Evolutionary conservation across 1,140 invertebrate species (phyloP).

Genomic region (Drosophila pectinifera): DNA sequence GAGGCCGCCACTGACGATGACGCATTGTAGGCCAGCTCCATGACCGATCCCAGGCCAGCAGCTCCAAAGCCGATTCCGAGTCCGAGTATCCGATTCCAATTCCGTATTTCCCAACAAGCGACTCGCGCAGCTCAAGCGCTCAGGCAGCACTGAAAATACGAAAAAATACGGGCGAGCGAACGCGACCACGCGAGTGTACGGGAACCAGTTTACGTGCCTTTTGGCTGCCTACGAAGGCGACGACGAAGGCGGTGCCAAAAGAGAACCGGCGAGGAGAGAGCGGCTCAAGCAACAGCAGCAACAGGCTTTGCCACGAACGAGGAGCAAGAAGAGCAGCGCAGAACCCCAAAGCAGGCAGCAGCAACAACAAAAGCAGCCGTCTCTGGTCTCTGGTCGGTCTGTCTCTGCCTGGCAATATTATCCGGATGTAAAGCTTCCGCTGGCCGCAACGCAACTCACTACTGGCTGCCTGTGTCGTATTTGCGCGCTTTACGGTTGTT

Average conservation of each 20-base stretch:
- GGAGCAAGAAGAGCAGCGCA: conserved; percentile 23
- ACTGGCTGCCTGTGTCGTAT: conserved; percentile 50
- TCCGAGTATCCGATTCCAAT: conserved; percentile 9
- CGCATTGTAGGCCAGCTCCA: conserved; percentile 72
- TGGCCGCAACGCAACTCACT: conserved; percentile 53
- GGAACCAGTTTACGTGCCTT: conserved; percentile 81
- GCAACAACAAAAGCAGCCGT: conserved; percentile 10
- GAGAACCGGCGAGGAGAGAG: conserved; percentile 36
- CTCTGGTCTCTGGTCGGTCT: conserved; percentile 10
- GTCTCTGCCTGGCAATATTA: conserved; percentile 52
- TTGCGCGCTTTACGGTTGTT: conserved; percentile 77
- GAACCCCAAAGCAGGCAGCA: conserved; percentile 14
- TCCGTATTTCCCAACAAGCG: conserved; percentile 41
- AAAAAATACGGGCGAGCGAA: conserved; percentile 67
- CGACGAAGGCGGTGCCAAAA: conserved; percentile 61
- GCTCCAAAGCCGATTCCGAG: background rate
- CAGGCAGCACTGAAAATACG: conserved; percentile 58
- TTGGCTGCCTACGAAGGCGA: conserved; percentile 59
- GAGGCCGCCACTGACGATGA: conserved; percentile 65
- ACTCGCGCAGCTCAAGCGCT: conserved; percentile 77
- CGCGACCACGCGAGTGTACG: conserved; percentile 38
- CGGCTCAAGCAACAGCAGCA: conserved; percentile 28
- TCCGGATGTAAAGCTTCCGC: conserved; percentile 82
- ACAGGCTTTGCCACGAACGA: conserved; percentile 61
- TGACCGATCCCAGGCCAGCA: conserved; percentile 31